phyloP scores from a whole-genome alignment of 2,888 invertebrate species.

The Leptura quadrifasciata region DNA sequence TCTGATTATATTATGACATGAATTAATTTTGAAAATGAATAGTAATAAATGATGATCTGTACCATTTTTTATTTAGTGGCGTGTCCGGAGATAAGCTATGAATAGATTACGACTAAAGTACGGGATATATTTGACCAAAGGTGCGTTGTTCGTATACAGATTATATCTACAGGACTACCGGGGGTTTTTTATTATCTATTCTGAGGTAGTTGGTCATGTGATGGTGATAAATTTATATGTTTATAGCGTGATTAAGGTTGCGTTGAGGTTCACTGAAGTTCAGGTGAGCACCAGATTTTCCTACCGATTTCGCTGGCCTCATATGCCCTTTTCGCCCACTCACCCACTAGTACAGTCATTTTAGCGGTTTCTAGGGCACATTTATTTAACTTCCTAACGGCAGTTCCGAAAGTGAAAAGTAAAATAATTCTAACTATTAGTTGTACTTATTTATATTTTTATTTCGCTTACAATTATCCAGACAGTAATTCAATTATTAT shows the following conservation, averaged over 20 bases:
- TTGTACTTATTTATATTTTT: too few species aligned
- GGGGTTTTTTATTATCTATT: slow-evolving; percentile 60
- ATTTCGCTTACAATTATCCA: too few species aligned
- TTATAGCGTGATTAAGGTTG: slow-evolving; percentile 64
- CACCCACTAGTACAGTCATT: slow-evolving; percentile 35
- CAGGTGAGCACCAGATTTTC: slow-evolving; percentile 63
- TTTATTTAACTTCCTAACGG: background rate
- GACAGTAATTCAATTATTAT: too few species aligned
- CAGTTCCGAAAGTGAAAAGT: background rate
- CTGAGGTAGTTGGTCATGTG: slow-evolving; percentile 60
- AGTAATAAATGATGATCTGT: slow-evolving; percentile 17
- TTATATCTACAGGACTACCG: slow-evolving; percentile 39
- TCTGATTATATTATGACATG: too few species aligned
- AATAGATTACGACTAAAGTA: slow-evolving; percentile 27
- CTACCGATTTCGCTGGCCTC: slow-evolving; percentile 49
- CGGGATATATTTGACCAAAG: slow-evolving; percentile 42
- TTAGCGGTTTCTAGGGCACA: background rate
- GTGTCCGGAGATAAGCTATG: slow-evolving; percentile 23
- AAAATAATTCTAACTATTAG: too few species aligned
- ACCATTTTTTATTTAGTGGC: slow-evolving; percentile 33
- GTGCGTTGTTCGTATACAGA: slow-evolving; percentile 33
- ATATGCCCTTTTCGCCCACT: slow-evolving; percentile 44
- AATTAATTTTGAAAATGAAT: too few species aligned
- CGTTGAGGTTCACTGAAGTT: slow-evolving; percentile 60
- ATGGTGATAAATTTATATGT: slow-evolving; percentile 66